Base-by-base conservation (phyloP, 2,113 vertebrate species). In the Puffinus mauretanicus region DNA sequence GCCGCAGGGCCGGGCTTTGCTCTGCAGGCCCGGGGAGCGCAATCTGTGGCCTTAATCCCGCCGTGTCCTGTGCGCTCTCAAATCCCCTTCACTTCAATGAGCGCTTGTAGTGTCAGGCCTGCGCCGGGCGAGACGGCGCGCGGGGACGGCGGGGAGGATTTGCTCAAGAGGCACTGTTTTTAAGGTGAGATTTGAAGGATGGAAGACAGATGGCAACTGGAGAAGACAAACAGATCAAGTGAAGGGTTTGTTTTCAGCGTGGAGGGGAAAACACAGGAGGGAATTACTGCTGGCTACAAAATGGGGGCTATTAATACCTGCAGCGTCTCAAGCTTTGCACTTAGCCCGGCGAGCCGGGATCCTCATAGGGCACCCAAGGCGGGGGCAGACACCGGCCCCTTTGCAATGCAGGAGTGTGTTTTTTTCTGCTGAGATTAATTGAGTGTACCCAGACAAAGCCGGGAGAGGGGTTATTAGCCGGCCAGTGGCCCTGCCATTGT, bases 161-260 rank as follows among this genome's bases (percentile, higher is more conserved):
- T 96, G 94, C 92, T 96, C 84, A n/a, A 84, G 92, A 95, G 94
- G 90, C 88, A 29, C 84, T 91, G 96, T 73, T 94, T 94, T 93
- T 86, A 95, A 96, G 96, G 96, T 97, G 96, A 96, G 96, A 90
- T 94, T 92, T 88, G 96, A 96, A 96, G 95, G 90, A 51, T 96
- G 92, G 82, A 92, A 96, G 96, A 96, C 96, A 97, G 96, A 96
- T 95, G 96, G 96, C 96, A 92, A 93, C 85, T 16, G 90, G 95
- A 93, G 93, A 96, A 90, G 92, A 95, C 96, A 90, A 86, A 94
- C 32, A n/a, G 92, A 96, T 90, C 67, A 64, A 97, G 93, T 46
- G 92, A 86, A 96, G 94, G 90, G 93, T 75, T 96, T 96, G 94
- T 96, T 95, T 96, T 94, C 93, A 55, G 90, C 65, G 3, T n/a